Evolutionary conservation across 2,113 vertebrate genomes (phyloP).

Genomic region (Reinhardtius hippoglossoides): DNA sequence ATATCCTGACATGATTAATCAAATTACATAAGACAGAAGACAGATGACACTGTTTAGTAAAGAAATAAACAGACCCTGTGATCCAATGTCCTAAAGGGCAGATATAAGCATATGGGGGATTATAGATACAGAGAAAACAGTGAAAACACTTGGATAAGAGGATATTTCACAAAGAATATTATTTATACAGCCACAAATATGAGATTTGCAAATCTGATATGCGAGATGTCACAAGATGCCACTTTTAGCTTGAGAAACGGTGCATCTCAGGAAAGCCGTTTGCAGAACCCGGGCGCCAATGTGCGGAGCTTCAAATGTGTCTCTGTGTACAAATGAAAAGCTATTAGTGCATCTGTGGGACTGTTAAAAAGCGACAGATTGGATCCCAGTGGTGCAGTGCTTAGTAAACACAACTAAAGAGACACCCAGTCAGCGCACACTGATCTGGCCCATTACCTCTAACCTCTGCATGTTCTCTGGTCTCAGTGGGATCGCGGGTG

Average conservation of each 20-base stretch:
- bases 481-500: constrained; percentile 43
- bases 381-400: constrained; percentile 62
- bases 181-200: constrained; percentile 26
- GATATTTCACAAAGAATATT: constrained; percentile 18
- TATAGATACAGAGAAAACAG: constrained; percentile 22
- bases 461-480: constrained; percentile 63
- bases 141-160: constrained; percentile 8
- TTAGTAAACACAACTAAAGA: constrained; percentile 67
- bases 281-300: constrained; percentile 10
- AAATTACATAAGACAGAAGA: constrained; percentile 12
- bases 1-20: constrained; percentile 14
- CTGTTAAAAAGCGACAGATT: constrained; percentile 56
- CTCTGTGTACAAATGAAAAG: constrained; percentile 50
- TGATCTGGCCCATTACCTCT: constrained; percentile 69
- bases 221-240: neutral
- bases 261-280: constrained; percentile 4
- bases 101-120: constrained; percentile 11
- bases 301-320: constrained; percentile 39
- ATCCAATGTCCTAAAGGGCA: constrained; percentile 14
- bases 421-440: constrained; percentile 45
- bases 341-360: constrained; percentile 52
- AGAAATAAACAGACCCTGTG: constrained; percentile 1
- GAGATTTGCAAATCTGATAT: constrained; percentile 4
- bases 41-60: neutral
- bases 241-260: constrained; percentile 2